Conservation (phyloP, 2,797 vertebrate species). For the Aphelocoma californica region DNA sequence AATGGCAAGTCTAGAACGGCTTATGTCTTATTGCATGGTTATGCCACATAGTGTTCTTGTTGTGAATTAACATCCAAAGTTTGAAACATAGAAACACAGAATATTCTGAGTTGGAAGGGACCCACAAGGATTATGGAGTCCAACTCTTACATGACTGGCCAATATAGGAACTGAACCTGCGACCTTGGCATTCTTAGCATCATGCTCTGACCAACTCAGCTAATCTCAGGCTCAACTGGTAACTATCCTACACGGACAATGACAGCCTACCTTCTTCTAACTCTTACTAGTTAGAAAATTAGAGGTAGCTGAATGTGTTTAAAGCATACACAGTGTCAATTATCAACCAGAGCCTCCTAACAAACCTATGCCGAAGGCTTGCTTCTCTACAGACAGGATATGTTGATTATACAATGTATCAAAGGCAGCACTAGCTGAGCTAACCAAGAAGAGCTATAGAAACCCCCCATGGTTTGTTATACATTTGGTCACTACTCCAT, state of each 20-base stretch:
- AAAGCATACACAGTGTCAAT: neutral
- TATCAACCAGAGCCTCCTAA: neutral
- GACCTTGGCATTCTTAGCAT: neutral
- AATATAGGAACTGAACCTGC: neutral
- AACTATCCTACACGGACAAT: neutral
- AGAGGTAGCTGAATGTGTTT: neutral
- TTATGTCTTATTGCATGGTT: neutral
- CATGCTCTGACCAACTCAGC: neutral
- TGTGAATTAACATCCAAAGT: neutral
- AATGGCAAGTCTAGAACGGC: neutral
- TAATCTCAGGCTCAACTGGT: neutral
- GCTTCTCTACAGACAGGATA: neutral
- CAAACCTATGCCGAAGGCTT: neutral
- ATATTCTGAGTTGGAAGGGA: neutral
- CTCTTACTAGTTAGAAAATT: neutral
- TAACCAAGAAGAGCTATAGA: neutral
- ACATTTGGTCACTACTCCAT: neutral
- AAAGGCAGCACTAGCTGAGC: neutral
- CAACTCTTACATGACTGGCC: neutral
- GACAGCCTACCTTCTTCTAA: neutral
- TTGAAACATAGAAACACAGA: neutral
- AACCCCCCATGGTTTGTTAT: neutral
- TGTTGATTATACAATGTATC: neutral
- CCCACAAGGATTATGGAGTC: neutral
- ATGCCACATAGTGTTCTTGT: accelerated